Conservation (phyloP, 1,140 invertebrate genomes). For the Kradibia gibbosae region DNA sequence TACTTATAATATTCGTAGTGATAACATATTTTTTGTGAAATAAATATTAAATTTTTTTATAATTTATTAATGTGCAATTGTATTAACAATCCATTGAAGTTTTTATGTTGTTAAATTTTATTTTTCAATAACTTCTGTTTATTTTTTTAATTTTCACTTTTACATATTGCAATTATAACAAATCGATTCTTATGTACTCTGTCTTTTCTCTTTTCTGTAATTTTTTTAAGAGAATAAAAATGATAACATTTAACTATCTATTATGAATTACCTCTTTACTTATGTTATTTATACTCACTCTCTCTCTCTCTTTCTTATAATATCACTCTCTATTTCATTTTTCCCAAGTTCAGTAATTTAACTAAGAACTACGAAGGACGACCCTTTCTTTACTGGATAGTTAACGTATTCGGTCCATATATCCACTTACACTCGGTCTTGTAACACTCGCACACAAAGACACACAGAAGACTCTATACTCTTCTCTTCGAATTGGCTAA, state of each 20-base stretch:
- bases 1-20: no score
- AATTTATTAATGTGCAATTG: no score
- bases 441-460: background rate
- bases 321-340: conserved; percentile 12
- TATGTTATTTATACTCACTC: background rate
- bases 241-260: conserved; percentile 44
- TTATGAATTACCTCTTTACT: conserved; percentile 63
- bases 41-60: no score
- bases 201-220: background rate
- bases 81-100: no score
- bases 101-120: no score
- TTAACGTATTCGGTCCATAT: conserved; percentile 57
- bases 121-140: no score
- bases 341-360: conserved; percentile 54
- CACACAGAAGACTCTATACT: background rate
- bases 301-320: background rate
- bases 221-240: background rate
- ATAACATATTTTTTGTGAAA: no score
- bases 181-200: background rate
- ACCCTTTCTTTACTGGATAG: conserved; percentile 57
- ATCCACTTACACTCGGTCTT: conserved; percentile 43
- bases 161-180: background rate
- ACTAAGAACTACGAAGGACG: conserved; percentile 40
- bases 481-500: conserved; percentile 57
- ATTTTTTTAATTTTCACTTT: background rate